Conservation (phyloP, 2,888 invertebrate genomes). For the Ornithoptera alexandrae region DNA sequence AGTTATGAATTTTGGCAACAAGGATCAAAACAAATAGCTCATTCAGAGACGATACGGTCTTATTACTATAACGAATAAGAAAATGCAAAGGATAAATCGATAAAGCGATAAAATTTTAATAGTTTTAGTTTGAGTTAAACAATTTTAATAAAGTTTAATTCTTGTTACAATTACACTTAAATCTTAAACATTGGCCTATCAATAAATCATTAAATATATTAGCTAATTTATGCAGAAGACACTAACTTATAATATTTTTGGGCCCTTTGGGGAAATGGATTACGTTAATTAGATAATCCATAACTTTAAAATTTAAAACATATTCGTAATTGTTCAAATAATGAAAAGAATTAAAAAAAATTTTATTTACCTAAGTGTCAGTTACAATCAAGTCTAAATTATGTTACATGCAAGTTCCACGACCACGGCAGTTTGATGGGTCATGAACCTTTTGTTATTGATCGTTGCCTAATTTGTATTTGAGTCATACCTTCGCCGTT, state of each 20-base stretch:
- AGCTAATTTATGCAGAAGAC: too few relatives aligned
- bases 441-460: conserved; percentile 17
- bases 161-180: too few relatives aligned
- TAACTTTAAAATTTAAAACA: too few relatives aligned
- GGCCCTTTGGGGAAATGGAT: too few relatives aligned
- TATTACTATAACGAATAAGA: not conserved
- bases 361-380: too few relatives aligned
- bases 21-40: conserved; percentile 1
- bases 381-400: not conserved
- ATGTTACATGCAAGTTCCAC: conserved; percentile 4
- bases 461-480: conserved; percentile 16
- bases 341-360: too few relatives aligned
- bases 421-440: not conserved
- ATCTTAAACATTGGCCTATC: too few relatives aligned
- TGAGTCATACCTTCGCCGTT: not conserved
- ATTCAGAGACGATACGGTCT: not conserved
- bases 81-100: not conserved
- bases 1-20: conserved; percentile 17
- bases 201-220: too few relatives aligned
- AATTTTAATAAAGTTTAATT: too few relatives aligned
- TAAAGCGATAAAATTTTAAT: not conserved
- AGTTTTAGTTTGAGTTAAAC: not conserved
- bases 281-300: too few relatives aligned
- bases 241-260: too few relatives aligned
- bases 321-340: too few relatives aligned